Evolutionary conservation across 2,113 vertebrate genomes (phyloP).

Genomic region (Ptilorrhoa leucosticta): DNA sequence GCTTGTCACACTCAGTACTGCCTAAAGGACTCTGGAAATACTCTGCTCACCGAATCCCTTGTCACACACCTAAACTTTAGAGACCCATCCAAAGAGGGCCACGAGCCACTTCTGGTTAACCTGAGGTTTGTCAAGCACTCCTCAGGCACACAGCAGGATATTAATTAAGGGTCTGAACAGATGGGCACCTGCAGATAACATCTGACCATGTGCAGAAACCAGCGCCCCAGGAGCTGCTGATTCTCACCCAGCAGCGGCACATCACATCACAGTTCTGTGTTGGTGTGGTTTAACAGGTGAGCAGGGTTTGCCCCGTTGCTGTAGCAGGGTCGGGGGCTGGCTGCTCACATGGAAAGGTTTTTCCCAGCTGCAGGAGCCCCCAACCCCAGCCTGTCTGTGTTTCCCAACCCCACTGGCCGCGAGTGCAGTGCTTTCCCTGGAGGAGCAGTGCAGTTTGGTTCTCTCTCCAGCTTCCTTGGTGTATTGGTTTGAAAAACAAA

Average conservation of each 20-base stretch:
- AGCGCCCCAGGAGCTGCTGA: background rate
- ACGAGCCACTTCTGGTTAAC: background rate
- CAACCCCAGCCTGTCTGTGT: background rate
- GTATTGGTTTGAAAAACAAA: no score
- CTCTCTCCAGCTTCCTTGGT: background rate
- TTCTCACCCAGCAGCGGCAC: background rate
- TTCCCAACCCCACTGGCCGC: background rate
- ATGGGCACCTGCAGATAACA: background rate
- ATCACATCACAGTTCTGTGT: background rate
- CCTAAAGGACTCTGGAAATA: background rate
- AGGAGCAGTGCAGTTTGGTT: background rate
- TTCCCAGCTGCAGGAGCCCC: background rate
- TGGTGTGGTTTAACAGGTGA: background rate
- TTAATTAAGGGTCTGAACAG: background rate
- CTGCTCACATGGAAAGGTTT: background rate
- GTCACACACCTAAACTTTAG: background rate
- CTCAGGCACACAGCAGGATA: background rate
- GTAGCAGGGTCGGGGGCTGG: no score
- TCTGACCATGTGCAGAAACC: background rate
- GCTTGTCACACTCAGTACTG: background rate
- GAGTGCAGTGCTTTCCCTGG: background rate
- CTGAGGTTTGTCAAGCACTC: background rate
- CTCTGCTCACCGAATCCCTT: background rate
- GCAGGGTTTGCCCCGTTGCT: background rate
- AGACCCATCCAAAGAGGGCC: background rate